phyloP scores from a whole-genome alignment of 2,113 vertebrate genomes.

The Antechinus stuartii region DNA sequence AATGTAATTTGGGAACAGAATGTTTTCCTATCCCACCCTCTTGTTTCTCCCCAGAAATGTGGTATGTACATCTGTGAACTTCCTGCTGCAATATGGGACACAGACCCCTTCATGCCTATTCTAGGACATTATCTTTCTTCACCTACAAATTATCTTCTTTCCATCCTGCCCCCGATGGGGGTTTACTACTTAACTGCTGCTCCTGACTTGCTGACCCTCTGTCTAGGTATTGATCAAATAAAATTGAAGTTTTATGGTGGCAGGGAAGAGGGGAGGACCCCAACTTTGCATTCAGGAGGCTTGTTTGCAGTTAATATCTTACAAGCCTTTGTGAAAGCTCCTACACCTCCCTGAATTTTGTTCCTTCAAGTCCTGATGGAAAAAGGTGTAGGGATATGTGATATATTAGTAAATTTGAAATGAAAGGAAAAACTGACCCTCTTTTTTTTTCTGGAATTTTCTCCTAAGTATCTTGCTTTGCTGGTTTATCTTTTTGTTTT shows the following conservation, averaged over 20 bases:
- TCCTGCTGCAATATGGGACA: slow-evolving; percentile 31
- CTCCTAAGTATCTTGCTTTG: slow-evolving; percentile 13
- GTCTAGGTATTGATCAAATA: slow-evolving; percentile 5
- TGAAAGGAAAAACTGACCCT: slow-evolving; percentile 72
- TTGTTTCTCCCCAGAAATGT: slow-evolving; percentile 46
- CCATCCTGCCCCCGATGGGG: neutral
- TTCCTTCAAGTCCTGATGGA: slow-evolving; percentile 46
- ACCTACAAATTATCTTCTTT: neutral
- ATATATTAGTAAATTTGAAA: slow-evolving; percentile 68
- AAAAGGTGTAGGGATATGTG: slow-evolving; percentile 45
- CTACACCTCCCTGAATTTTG: slow-evolving; percentile 48
- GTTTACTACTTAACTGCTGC: slow-evolving; percentile 40
- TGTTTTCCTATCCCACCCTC: slow-evolving; percentile 37
- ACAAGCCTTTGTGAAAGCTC: slow-evolving; percentile 52
- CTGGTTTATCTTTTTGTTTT: slow-evolving; percentile 49
- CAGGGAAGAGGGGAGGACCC: neutral
- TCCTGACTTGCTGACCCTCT: neutral
- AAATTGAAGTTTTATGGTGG: slow-evolving; percentile 29
- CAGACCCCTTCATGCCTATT: neutral
- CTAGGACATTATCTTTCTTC: neutral
- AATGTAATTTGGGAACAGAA: slow-evolving; percentile 36
- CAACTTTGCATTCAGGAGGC: slow-evolving; percentile 24
- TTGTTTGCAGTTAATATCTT: neutral
- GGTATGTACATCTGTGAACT: neutral
- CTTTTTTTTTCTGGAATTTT: slow-evolving; percentile 67